Evolutionary conservation across 2,113 vertebrate species (phyloP), one percentile per base, ranked within the genome.

Genomic region (Mus pahari): DNA sequence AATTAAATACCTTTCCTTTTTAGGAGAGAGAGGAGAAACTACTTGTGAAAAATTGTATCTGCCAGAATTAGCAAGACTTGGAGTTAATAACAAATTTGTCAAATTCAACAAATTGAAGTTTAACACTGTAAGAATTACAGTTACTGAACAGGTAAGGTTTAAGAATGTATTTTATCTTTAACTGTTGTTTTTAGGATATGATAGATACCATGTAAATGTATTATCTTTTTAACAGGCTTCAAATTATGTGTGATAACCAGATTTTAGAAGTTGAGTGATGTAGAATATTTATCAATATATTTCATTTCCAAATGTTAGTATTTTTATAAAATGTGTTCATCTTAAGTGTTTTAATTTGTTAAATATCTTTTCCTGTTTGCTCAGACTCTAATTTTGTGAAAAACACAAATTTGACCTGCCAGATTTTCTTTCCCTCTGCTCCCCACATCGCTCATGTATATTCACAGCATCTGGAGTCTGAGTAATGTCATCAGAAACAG

Each of bases 401-500:
- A 95, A 97, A 97, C 95, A 96, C 82, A 92, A 91, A 79, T 97
- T 96, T 97, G 91, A 96, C 96, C 96, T 96, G 95, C 94, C 97
- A 97, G 92, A 96, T 97, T 97, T 97, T 97, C 87, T 89, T 97
- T 97, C 92, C 96, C 92, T 96, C 90, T 96, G 93, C 62, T 97
- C 89, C 88, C 92, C 91, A 78, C 92, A 78, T 97, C n/a, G 89
- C 92, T 97, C 91, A 90, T 97, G 82, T 96, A 94, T 96, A 95
- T 96, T 97, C 95, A 97, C 92, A 98, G 96, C 97, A 97, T 97
- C 97, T 97, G 96, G 95, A 97, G 92, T 97, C 97, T 96, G 83
- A 96, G 92, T 97, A 95, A 93, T 97, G 86, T 94, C 86, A 95
- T 96, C 86, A 96, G 92, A 97, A 97, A 89, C 94, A 96, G 92